These are phyloP conservation scores for Platysteira castanea DNA, from an alignment of 2,113 vertebrate genomes.

Conservation along the genomic window DNA sequence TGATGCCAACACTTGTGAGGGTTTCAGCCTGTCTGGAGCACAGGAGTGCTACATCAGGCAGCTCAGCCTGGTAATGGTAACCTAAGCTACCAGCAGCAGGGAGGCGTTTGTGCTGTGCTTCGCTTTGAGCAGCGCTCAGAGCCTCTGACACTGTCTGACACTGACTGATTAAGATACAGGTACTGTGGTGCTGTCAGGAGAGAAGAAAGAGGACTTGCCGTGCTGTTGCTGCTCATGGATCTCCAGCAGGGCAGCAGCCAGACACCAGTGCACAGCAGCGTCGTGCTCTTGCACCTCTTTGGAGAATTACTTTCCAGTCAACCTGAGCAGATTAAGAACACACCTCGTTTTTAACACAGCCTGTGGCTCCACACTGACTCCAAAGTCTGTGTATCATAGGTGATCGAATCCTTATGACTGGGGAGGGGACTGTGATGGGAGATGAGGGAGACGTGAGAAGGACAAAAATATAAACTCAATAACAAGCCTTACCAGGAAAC, in stretches of 20 bases:
- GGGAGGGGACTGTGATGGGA: background rate
- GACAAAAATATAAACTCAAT: background rate
- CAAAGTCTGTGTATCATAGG: background rate
- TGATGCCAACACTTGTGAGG: background rate
- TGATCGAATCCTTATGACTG: background rate
- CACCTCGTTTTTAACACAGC: background rate
- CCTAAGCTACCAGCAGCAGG: conserved; percentile 53
- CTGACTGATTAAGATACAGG: conserved; percentile 49
- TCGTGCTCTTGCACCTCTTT: background rate
- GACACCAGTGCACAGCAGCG: background rate
- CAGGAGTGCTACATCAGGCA: background rate
- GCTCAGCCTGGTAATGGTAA: conserved; percentile 10
- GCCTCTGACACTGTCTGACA: conserved; percentile 50
- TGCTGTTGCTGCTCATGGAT: background rate
- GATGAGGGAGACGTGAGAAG: background rate
- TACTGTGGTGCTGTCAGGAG: conserved; percentile 18
- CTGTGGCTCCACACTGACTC: background rate
- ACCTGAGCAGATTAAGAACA: background rate
- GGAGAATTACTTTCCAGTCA: conserved; percentile 19
- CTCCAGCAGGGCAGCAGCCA: conserved; percentile 45
- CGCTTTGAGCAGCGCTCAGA: background rate
- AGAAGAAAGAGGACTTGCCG: conserved; percentile 15
- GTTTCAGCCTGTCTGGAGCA: background rate
- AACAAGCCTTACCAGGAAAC: background rate
- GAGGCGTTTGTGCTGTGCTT: conserved; percentile 20